phyloP scores from a whole-genome alignment of 2,113 vertebrate species.

The Cochlearius cochlearius region DNA sequence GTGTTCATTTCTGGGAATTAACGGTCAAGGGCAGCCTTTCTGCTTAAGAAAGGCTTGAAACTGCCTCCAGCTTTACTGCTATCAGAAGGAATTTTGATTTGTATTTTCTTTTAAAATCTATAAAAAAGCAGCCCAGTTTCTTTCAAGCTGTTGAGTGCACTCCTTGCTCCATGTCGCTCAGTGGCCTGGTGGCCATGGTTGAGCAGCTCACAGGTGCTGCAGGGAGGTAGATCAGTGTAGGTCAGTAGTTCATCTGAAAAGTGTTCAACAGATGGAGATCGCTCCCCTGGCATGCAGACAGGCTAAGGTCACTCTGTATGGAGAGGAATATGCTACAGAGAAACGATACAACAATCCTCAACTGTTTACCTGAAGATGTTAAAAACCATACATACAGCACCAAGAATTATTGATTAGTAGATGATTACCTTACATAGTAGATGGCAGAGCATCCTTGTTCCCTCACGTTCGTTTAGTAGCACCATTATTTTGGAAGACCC shows the following conservation, averaged over 20 bases:
- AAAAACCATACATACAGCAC: background rate
- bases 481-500: background rate
- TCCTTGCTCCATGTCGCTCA: background rate
- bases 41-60: background rate
- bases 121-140: background rate
- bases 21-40: background rate
- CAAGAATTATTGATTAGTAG: background rate
- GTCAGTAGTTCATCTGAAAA: background rate
- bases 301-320: background rate
- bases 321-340: background rate
- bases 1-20: background rate
- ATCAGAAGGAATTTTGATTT: background rate
- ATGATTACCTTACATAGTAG: background rate
- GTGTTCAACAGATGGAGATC: background rate
- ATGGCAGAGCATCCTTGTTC: background rate
- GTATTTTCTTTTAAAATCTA: background rate
- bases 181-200: accelerated
- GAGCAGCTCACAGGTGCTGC: background rate
- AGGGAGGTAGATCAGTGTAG: background rate
- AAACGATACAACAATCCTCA: background rate
- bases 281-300: background rate
- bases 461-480: background rate
- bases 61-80: background rate
- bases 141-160: background rate
- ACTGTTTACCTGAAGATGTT: background rate